Evolutionary conservation across 1,140 invertebrate species (phyloP).

Genomic region (Cotesia typhae): DNA sequence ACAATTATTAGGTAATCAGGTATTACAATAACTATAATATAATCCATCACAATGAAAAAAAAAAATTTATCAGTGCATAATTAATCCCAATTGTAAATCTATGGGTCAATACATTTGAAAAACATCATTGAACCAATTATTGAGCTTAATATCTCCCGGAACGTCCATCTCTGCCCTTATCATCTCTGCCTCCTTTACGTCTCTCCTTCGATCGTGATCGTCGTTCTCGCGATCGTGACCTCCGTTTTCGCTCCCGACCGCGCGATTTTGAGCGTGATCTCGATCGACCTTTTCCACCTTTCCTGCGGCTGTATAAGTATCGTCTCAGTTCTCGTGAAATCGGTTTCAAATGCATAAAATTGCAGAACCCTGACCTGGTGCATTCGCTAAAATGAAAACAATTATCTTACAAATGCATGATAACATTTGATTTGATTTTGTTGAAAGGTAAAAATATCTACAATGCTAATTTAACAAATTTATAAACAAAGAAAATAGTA

Average conservation of each 20-base stretch:
- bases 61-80: background rate
- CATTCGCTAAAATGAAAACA: conserved; percentile 77
- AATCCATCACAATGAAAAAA: background rate
- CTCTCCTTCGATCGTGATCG: conserved; percentile 58
- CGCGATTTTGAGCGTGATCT: conserved; percentile 57
- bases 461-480: too few species aligned
- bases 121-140: too few species aligned
- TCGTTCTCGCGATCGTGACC: conserved; percentile 63
- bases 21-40: background rate
- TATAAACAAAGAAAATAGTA: background rate
- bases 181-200: conserved; percentile 51
- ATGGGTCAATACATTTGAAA: background rate
- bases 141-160: conserved; percentile 61
- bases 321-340: conserved; percentile 92
- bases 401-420: conserved; percentile 21
- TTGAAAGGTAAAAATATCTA: too few species aligned
- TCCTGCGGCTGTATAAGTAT: conserved; percentile 67
- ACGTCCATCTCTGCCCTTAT: conserved; percentile 62
- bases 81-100: background rate
- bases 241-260: conserved; percentile 56
- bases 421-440: too few species aligned
- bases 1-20: too few species aligned
- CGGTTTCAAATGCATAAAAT: conserved; percentile 99
- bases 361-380: conserved; percentile 97
- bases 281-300: conserved; percentile 64